Percentiles rank a stretch among this genome's conserved stretches.
Conservation (phyloP, 1,140 invertebrate species). For the Trigoniulus corallinus region DNA sequence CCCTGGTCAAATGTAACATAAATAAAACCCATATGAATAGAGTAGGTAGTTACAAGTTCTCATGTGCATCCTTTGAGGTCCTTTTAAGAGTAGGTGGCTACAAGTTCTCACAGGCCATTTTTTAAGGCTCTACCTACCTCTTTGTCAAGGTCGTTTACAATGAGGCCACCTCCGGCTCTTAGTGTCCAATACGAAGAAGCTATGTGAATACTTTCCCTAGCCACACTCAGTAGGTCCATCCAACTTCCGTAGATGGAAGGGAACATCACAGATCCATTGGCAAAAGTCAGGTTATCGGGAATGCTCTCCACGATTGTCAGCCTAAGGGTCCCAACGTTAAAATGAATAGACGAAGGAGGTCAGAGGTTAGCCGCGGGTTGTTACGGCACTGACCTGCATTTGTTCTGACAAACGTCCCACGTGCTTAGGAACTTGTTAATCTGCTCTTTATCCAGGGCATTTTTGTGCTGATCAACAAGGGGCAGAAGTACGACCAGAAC, state of each 20-base stretch:
- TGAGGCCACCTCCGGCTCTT: conserved; percentile 40
- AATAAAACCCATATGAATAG: background rate
- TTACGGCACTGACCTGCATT: conserved; percentile 14
- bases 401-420: conserved; percentile 13
- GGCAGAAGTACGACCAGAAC: conserved; percentile 55
- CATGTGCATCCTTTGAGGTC: background rate
- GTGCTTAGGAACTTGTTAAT: conserved; percentile 10
- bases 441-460: conserved; percentile 14
- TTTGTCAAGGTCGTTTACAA: background rate
- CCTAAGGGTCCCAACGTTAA: too few species aligned
- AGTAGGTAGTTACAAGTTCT: background rate
- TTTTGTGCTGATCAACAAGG: conserved; percentile 41
- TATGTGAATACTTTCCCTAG: conserved; percentile 63
- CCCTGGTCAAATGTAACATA: conserved; percentile 36
- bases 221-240: conserved; percentile 52
- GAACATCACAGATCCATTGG: conserved; percentile 36
- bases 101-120: background rate
- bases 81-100: background rate
- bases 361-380: background rate
- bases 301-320: conserved; percentile 73
- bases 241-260: conserved; percentile 60
- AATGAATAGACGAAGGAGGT: too few species aligned
- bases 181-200: conserved; percentile 85
- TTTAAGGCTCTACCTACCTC: too few species aligned
- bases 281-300: conserved; percentile 62